phyloP scores from a whole-genome alignment of 2,888 invertebrate genomes.

The Cryptocheilus praepositus region DNA sequence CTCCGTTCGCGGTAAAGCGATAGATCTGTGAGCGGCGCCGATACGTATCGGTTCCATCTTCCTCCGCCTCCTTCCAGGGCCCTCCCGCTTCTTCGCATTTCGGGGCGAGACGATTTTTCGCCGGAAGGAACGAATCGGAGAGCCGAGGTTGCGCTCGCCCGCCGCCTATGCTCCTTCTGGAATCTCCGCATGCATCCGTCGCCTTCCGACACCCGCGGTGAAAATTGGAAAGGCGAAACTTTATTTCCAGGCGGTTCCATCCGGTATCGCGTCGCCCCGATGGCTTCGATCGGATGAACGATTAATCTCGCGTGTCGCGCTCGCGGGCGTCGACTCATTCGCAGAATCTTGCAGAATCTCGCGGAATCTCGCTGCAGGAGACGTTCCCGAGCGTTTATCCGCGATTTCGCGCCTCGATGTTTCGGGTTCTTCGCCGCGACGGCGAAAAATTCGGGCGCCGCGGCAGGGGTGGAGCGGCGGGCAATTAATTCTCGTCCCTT shows the following conservation, averaged over 20 bases:
- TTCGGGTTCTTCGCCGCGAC: too few relatives aligned
- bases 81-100: constrained; percentile 8
- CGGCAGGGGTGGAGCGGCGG: too few relatives aligned
- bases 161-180: constrained; percentile 10
- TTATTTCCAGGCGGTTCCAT: constrained; percentile 32
- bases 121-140: constrained; percentile 32
- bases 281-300: constrained; percentile 33
- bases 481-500: constrained; percentile 15
- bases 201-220: constrained; percentile 17
- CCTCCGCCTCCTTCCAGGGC: constrained; percentile 6
- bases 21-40: constrained; percentile 16
- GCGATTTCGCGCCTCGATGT: too few relatives aligned
- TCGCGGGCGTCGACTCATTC: not conserved
- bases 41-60: constrained; percentile 11
- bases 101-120: constrained; percentile 31
- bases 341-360: too few relatives aligned
- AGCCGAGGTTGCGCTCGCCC: constrained; percentile 1
- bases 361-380: too few relatives aligned
- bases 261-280: too few relatives aligned
- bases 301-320: constrained; percentile 36
- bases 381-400: too few relatives aligned
- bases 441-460: too few relatives aligned
- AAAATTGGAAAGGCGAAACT: constrained; percentile 43
- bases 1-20: constrained; percentile 31
- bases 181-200: constrained; percentile 21